Conservation (phyloP, 2,888 invertebrate genomes). For the Hartigia nigra region DNA sequence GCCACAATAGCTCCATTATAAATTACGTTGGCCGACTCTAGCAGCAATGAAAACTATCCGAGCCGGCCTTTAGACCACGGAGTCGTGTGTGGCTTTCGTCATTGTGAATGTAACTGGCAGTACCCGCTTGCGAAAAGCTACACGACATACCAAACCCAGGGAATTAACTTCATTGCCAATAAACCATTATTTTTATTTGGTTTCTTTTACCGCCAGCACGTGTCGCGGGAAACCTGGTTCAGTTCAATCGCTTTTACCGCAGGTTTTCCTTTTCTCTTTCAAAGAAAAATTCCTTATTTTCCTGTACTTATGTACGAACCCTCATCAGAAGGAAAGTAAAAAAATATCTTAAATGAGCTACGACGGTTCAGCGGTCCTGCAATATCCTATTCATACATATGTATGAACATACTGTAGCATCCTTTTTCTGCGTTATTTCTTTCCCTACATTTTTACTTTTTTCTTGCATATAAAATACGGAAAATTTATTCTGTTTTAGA, state of each 20-base stretch:
- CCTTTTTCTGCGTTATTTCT: not conserved
- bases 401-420: not conserved
- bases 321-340: not conserved
- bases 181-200: not conserved
- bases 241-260: not conserved
- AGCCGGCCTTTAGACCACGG: not conserved
- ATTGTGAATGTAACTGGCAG: not conserved
- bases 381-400: not conserved
- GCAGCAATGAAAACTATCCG: not conserved
- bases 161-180: not conserved
- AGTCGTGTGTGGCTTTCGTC: not conserved
- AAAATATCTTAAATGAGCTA: not conserved
- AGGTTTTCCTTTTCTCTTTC: not conserved
- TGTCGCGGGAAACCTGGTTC: not conserved
- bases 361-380: not conserved
- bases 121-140: not conserved
- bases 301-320: not conserved
- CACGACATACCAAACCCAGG: not conserved
- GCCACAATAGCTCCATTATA: not conserved
- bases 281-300: not conserved
- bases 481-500: conserved; percentile 41
- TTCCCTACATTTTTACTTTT: not conserved
- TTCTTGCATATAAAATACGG: not conserved
- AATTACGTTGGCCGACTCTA: not conserved
- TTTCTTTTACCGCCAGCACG: not conserved